Evolutionary conservation across 2,888 invertebrate species (phyloP).

Genomic region (Sialis fuliginosa): DNA sequence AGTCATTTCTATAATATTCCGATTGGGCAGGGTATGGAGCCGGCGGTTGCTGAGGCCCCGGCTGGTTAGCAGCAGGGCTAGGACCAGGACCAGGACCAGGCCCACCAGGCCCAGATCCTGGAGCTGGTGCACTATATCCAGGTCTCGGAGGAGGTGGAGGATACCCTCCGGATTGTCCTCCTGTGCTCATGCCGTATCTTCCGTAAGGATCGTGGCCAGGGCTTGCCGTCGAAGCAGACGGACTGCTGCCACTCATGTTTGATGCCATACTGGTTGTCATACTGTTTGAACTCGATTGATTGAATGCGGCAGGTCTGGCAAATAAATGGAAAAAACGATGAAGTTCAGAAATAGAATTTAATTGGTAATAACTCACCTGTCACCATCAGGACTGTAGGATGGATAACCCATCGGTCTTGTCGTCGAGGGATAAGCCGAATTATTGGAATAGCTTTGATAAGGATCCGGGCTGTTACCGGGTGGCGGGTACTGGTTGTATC

Average conservation of each 20-base stretch:
- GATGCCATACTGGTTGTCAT: slow-evolving; percentile 8
- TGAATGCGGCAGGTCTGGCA: neutral
- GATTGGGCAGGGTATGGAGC: slow-evolving; percentile 31
- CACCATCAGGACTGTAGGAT: slow-evolving; percentile 52
- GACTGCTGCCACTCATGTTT: slow-evolving; percentile 2
- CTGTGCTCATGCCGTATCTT: slow-evolving; percentile 19
- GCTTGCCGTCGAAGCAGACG: slow-evolving; percentile 3
- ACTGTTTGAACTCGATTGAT: slow-evolving; percentile 4
- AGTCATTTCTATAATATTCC: slow-evolving; percentile 34
- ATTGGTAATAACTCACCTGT: slow-evolving; percentile 32
- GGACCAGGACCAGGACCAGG: slow-evolving; percentile 11
- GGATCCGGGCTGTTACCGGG: slow-evolving; percentile 31
- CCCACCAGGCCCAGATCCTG: slow-evolving; percentile 13
- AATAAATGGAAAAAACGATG: slow-evolving; percentile 1
- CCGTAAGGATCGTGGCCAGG: slow-evolving; percentile 23
- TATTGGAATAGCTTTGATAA: slow-evolving; percentile 35
- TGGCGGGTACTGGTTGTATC: slow-evolving; percentile 49
- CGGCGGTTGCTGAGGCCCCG: slow-evolving; percentile 28
- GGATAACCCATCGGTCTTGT: slow-evolving; percentile 63
- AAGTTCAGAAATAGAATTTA: slow-evolving; percentile 2
- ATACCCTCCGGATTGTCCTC: slow-evolving; percentile 13
- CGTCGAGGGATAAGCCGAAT: slow-evolving; percentile 37
- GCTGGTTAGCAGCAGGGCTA: slow-evolving; percentile 26
- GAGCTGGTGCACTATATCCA: neutral
- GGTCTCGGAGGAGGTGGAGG: slow-evolving; percentile 15